Base-by-base conservation (phyloP, 2,113 vertebrate genomes). In the Ardeotis arabs region DNA sequence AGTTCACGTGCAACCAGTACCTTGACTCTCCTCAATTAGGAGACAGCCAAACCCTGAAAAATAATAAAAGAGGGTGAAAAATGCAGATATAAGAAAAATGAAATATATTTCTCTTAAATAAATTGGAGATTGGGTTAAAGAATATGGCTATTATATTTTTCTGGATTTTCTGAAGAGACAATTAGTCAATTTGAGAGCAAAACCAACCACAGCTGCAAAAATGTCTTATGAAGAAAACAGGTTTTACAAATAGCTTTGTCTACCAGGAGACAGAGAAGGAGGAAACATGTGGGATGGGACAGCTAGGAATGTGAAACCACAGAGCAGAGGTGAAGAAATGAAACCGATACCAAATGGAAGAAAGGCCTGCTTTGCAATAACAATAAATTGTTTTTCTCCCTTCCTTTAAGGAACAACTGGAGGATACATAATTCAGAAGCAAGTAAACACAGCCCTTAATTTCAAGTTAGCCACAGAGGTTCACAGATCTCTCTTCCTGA, bases 41-140 rank as follows among this genome's bases (percentile, higher is more conserved):
- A 97, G 53, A 95, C 70, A 95, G 6, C 97, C 96, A 96, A 96
- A 97, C 47, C 95, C 98, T 98, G 94, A 69, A 97, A 97, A 93
- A 97, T 33, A 97, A 87, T 72, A 59, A 92, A 78, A 75, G 52
- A 14, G 14, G 6, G 33, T 74, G 69, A 87, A 96, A 90, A 96
- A 92, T 88, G 28, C 82, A 82, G 45, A 39, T 55, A 31, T 10
- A 39, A 66, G 41, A 95, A 84, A 88, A 21, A 81, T 44, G 39
- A 35, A 47, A n/a, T 47, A 12, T 49, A 81, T 24, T 90, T 69
- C 6, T 64, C 72, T 91, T 88, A 58, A 84, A 12, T 72, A 85
- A 79, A 28, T 3, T 49, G 56, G 33, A 78, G 23, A 83, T 4
- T 49, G 10, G 27, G 24, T 86, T 39, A 84, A 94, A 93, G 95